A percentile compares a stretch with the other conserved stretches of the same genome.
Evolutionary conservation across 2,888 invertebrate species (phyloP).

Genomic region (Scaptodrosophila latifasciaeformis): DNA sequence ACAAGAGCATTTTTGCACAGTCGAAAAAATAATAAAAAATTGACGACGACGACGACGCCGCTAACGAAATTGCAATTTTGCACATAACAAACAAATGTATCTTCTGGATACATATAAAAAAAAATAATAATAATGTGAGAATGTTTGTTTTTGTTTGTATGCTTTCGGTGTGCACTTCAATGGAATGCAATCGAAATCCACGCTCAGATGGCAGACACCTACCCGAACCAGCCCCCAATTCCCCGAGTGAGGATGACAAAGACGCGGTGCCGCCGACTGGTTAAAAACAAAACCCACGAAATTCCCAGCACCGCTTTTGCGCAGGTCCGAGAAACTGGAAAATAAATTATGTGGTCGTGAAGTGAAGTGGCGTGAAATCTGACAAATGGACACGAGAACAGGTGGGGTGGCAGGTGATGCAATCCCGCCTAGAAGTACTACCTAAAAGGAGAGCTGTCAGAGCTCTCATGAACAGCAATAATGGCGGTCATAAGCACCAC

Average conservation of each 20-base stretch:
- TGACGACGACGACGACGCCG: slow-evolving; percentile 37
- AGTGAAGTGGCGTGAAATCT: too few relatives aligned
- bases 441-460: too few relatives aligned
- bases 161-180: slow-evolving; percentile 36
- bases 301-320: slow-evolving; percentile 49
- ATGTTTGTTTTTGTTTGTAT: slow-evolving; percentile 11
- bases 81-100: slow-evolving; percentile 51
- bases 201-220: slow-evolving; percentile 60
- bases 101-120: too few relatives aligned
- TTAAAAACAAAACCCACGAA: slow-evolving; percentile 20
- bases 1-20: slow-evolving; percentile 48
- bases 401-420: background rate
- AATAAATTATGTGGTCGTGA: slow-evolving; percentile 34
- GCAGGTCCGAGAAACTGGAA: slow-evolving; percentile 60
- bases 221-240: slow-evolving; percentile 46
- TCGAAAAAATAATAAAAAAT: slow-evolving; percentile 44
- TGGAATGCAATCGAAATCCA: slow-evolving; percentile 62
- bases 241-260: background rate
- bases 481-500: slow-evolving; percentile 30
- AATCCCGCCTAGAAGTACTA: too few relatives aligned
- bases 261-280: slow-evolving; percentile 25
- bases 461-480: slow-evolving; percentile 6
- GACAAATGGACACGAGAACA: slow-evolving; percentile 28
- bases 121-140: too few relatives aligned
- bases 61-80: slow-evolving; percentile 61